Conservation (phyloP, 2,113 vertebrate species). For the Bettongia penicillata region DNA sequence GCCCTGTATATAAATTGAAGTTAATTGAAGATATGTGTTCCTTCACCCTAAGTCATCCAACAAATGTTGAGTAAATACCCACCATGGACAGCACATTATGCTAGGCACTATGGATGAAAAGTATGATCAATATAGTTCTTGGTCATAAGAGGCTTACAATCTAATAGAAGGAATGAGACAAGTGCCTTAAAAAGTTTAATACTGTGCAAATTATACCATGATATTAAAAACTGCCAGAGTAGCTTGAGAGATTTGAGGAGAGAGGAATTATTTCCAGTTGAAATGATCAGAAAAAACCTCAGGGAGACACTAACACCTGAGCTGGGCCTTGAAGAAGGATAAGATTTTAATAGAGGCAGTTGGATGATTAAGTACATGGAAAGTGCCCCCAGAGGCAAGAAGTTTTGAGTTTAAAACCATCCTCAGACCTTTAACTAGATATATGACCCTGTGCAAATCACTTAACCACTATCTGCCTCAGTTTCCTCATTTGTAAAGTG, state of each 20-base stretch:
- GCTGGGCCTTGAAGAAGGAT: background rate
- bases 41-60: background rate
- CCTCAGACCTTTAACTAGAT: background rate
- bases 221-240: background rate
- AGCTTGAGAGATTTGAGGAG: background rate
- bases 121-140: background rate
- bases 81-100: background rate
- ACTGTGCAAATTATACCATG: background rate
- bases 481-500: background rate
- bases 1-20: background rate
- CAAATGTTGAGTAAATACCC: background rate
- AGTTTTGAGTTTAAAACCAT: background rate
- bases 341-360: background rate
- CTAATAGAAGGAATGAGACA: background rate
- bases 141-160: background rate
- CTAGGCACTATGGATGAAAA: conserved; percentile 38
- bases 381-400: background rate
- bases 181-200: background rate
- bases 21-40: background rate
- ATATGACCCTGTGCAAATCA: background rate
- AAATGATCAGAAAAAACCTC: background rate
- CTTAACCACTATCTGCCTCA: background rate
- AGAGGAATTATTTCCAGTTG: background rate
- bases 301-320: background rate
- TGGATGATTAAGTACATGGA: background rate